Base-by-base conservation (phyloP, 2,888 invertebrate genomes). In the Cryptus armator region DNA sequence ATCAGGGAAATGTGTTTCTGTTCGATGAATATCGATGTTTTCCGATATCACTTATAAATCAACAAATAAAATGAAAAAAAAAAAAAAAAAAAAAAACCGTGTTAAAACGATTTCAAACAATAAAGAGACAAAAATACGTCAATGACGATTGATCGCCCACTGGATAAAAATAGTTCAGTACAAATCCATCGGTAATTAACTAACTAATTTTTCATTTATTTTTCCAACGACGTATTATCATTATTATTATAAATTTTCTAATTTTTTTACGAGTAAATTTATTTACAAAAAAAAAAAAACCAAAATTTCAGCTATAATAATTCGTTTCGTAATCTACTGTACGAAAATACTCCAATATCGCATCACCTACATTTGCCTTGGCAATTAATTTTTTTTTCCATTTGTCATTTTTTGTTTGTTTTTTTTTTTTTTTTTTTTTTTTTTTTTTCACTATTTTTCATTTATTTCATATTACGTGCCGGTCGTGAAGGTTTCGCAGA, bases 1-100 rank as follows among this genome's bases (percentile, higher is more conserved):
- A 76, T 79, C 85, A 82, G 78, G 82, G 79, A 82, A 82, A 81
- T 85, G 85, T 67, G 67, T 78, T 79, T 66, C 75, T 77, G 78
- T 77, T 70, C 64, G 71, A 79, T 85, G 81, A 48, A 79, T 82
- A 82, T 85, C 59, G 71, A 83, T 83, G 78, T 79, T 75, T 79
- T 85, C 82, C 81, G 79, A 85, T 82, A 75, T 56, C 79, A 64
- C 78, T 81, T 78, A 64, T 85, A 75, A 81, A 85, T 84, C 81
- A 78, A 81, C 64, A 19, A 53, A 53, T 14, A 29, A 64, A 62
- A 70, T 43, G 43, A 32, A 67, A 67, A 56, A 4, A 14, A 3
- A 14, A 68, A 24, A 24, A 24, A 2, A 24, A 56, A n/a, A 66
- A 44, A 48, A 67, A 56, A 4, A 14, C 43, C 16, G 14, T 24